A percentile compares a stretch with the other conserved stretches of the same genome.
These are phyloP conservation scores for Melanostigma gelatinosum DNA, from an alignment of 2,113 vertebrate species.

Conservation along the genomic window DNA sequence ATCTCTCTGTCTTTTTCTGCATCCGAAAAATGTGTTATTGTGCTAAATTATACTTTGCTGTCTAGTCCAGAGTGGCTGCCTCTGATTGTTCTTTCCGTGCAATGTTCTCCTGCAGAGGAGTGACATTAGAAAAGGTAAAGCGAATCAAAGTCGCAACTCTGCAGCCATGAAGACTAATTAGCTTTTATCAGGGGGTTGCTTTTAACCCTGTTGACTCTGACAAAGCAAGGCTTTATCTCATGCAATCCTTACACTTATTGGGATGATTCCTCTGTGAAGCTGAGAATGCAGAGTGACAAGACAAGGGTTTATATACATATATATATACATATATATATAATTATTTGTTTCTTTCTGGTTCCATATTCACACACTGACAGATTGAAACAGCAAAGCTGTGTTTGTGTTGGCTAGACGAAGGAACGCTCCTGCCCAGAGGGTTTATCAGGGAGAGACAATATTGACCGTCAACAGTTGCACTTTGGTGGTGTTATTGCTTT, in stretches of 20 bases:
- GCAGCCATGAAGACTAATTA: constrained; percentile 27
- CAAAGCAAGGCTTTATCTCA: neutral
- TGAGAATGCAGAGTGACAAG: constrained; percentile 31
- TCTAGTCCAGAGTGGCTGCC: neutral
- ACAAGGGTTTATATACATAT: constrained; percentile 12
- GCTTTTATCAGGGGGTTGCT: constrained; percentile 31
- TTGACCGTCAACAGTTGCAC: constrained; percentile 72
- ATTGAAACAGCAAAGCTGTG: constrained; percentile 65
- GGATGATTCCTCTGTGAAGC: constrained; percentile 37
- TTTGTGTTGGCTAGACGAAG: constrained; percentile 63
- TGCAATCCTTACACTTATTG: constrained; percentile 29
- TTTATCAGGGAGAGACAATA: constrained; percentile 70
- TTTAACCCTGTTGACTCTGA: constrained; percentile 22
- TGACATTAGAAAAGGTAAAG: constrained; percentile 48
- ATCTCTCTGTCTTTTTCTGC: neutral
- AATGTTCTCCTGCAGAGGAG: constrained; percentile 18
- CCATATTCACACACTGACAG: constrained; percentile 59
- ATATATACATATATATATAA: neutral
- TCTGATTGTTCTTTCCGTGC: constrained; percentile 12
- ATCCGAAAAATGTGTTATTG: neutral
- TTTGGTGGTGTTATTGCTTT: constrained; percentile 73
- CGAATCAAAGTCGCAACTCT: constrained; percentile 14
- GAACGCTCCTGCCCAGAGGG: constrained; percentile 57
- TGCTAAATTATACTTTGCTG: neutral
- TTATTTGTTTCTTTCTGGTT: constrained; percentile 19